These are phyloP conservation scores for Turritopsis rubra DNA, from an alignment of 30 jellyfish, hydroid and myxozoan species.

Conservation along the genomic window DNA sequence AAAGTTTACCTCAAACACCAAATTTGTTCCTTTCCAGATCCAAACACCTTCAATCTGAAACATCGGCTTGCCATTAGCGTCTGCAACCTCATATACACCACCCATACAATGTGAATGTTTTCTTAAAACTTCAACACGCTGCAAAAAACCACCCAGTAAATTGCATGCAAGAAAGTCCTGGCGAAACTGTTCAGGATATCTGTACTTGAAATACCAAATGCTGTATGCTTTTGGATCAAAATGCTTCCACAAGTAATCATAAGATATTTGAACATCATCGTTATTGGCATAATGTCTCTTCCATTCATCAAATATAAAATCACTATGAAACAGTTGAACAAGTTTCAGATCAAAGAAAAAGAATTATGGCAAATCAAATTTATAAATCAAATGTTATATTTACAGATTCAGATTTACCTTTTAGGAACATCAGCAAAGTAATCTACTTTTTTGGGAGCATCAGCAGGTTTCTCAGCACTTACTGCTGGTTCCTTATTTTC, in stretches of 20 bases:
- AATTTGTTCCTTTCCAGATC: constrained; percentile 76
- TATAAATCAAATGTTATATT: background rate
- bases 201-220: constrained; percentile 77
- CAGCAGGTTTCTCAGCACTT: constrained; percentile 25
- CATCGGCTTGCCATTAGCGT: background rate
- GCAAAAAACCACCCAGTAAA: constrained; percentile 77
- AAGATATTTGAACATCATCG: constrained; percentile 52
- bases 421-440: constrained; percentile 85
- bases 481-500: constrained; percentile 19
- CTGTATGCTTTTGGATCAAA: constrained; percentile 78
- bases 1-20: constrained; percentile 61
- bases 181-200: constrained; percentile 51
- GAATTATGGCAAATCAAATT: background rate
- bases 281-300: constrained; percentile 66
- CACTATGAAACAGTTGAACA: constrained; percentile 11
- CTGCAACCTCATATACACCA: background rate
- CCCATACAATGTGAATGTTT: constrained; percentile 54
- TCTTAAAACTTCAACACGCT: constrained; percentile 76
- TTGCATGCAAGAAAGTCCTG: constrained; percentile 66
- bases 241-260: constrained; percentile 89
- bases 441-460: constrained; percentile 48
- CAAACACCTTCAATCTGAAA: constrained; percentile 69
- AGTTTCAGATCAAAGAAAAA: too few relatives aligned
- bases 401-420: constrained; percentile 23
- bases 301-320: constrained; percentile 86